These are phyloP conservation scores for Artibeus lituratus DNA, from an alignment of 2,797 vertebrate species.

Conservation along the genomic window DNA sequence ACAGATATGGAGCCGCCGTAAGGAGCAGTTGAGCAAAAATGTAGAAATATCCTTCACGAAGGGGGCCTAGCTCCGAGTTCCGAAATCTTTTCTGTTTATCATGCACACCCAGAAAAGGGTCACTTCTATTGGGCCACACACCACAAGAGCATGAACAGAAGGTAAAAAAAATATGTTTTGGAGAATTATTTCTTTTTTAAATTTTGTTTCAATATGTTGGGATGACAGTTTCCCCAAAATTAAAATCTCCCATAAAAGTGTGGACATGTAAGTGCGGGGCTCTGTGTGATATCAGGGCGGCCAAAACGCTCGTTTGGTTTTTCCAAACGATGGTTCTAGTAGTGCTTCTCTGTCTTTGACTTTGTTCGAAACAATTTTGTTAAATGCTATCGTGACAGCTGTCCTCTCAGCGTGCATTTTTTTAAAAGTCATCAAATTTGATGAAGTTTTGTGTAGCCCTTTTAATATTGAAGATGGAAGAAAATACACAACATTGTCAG, in stretches of 20 bases:
- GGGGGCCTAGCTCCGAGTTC: neutral
- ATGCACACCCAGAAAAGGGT: too few relatives aligned
- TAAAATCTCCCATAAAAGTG: neutral
- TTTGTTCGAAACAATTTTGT: too few relatives aligned
- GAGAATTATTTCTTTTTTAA: neutral
- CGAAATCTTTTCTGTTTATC: neutral
- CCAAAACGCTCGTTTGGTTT: too few relatives aligned
- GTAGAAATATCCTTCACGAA: neutral
- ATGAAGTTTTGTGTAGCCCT: too few relatives aligned
- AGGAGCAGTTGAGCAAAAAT: neutral
- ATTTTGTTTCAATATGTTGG: neutral
- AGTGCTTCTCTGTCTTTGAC: too few relatives aligned
- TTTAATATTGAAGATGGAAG: too few relatives aligned
- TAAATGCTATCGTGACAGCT: too few relatives aligned
- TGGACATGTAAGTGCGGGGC: neutral
- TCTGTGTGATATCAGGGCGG: too few relatives aligned
- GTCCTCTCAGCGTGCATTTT: too few relatives aligned
- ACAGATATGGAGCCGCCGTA: neutral
- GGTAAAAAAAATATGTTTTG: neutral
- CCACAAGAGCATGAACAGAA: neutral
- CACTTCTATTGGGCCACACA: neutral
- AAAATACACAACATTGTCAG: too few relatives aligned
- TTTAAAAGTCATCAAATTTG: too few relatives aligned
- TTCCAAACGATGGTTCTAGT: accelerated
- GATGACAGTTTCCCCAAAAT: neutral